A percentile compares a stretch with the other conserved stretches of the same genome.
phyloP scores from a whole-genome alignment of 1,140 invertebrate genomes.

The Coenobita brevimanus region DNA sequence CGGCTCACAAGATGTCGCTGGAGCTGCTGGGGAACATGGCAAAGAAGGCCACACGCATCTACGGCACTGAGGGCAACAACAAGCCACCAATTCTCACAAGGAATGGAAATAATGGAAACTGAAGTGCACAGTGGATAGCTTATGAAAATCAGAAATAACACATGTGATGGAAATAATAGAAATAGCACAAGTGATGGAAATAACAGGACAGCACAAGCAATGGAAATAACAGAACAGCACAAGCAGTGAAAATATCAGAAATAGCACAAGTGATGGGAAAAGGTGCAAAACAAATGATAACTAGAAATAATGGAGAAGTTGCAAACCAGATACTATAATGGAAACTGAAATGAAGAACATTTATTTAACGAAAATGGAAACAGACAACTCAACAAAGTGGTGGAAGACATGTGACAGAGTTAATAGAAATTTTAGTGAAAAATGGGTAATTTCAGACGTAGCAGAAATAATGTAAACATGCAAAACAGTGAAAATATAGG shows the following conservation, averaged over 20 bases:
- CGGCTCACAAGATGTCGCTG: conserved; percentile 92
- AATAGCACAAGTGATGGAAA: not conserved
- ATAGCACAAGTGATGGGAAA: not conserved
- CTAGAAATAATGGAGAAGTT: no score
- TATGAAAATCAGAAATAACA: conserved; percentile 45
- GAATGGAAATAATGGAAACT: conserved; percentile 69
- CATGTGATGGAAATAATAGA: conserved; percentile 26
- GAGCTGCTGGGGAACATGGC: conserved; percentile 95
- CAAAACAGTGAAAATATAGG: no score
- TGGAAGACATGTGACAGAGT: no score
- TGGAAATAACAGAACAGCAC: conserved; percentile 37
- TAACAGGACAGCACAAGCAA: conserved; percentile 49
- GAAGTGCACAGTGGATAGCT: not conserved
- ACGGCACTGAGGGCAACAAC: conserved; percentile 83
- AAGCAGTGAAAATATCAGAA: conserved; percentile 14
- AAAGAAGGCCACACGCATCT: conserved; percentile 96
- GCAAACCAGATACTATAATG: no score
- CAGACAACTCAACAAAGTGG: no score
- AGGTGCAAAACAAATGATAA: no score
- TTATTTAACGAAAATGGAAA: no score
- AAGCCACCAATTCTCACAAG: conserved; percentile 67
- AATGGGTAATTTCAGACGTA: no score
- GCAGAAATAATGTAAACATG: no score
- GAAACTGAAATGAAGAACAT: no score
- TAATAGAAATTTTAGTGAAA: no score